These are phyloP conservation scores for Sesia bembeciformis DNA, from an alignment of 2,888 invertebrate genomes.

Conservation along the genomic window DNA sequence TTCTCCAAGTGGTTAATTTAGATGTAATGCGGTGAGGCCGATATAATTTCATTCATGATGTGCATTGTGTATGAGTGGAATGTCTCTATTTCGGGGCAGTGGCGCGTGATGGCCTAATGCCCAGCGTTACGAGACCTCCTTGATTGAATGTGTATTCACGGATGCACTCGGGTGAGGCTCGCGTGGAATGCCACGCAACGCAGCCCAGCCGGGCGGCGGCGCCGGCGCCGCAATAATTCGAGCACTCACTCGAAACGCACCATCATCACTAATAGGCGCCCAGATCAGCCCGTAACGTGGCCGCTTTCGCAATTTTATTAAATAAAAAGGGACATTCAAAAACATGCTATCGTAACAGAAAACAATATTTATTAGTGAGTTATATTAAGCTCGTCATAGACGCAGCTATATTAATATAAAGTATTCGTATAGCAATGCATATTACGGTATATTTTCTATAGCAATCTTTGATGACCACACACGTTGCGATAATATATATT, in stretches of 20 bases:
- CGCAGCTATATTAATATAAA: no score
- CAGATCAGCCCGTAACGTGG: background rate
- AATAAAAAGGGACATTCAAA: background rate
- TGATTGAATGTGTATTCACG: slow-evolving; percentile 41
- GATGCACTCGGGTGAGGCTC: slow-evolving; percentile 43
- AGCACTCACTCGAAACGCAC: slow-evolving; percentile 9
- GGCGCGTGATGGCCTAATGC: slow-evolving; percentile 48
- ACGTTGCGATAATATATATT: no score
- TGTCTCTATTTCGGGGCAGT: slow-evolving; percentile 48
- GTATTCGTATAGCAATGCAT: no score
- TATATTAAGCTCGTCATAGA: no score
- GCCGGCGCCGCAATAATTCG: slow-evolving; percentile 16
- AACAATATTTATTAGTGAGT: no score
- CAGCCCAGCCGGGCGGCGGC: slow-evolving; percentile 19
- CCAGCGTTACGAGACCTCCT: slow-evolving; percentile 30
- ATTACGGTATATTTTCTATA: no score
- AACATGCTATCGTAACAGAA: no score
- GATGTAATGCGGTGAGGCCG: slow-evolving; percentile 37
- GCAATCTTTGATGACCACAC: no score
- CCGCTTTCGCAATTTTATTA: background rate
- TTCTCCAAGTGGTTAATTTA: slow-evolving; percentile 42
- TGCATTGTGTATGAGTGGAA: slow-evolving; percentile 57
- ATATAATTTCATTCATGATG: slow-evolving; percentile 52
- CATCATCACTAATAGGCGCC: slow-evolving; percentile 2
- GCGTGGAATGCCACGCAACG: slow-evolving; percentile 27